Evolutionary conservation across 2,113 vertebrate genomes (phyloP).

Genomic region (Etia nguti): DNA sequence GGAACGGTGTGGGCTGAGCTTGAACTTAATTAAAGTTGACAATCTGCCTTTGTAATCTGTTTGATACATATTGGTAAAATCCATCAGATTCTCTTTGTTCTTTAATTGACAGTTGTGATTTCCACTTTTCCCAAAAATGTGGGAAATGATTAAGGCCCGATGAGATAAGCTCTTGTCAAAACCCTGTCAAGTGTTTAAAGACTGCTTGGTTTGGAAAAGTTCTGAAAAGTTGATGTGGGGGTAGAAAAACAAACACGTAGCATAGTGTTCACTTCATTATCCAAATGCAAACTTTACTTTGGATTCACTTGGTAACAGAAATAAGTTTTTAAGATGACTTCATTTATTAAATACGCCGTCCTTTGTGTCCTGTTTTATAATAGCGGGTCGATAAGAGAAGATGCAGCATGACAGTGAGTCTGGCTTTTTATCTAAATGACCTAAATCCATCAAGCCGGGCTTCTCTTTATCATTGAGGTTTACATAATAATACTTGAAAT

Average conservation of each 20-base stretch:
- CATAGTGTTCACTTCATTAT: not conserved
- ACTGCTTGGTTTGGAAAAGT: not conserved
- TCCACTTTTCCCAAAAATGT: not conserved
- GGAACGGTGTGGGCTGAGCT: slow-evolving; percentile 3
- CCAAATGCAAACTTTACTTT: not conserved
- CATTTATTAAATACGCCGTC: not conserved
- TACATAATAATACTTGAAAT: slow-evolving; percentile 8
- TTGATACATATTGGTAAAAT: slow-evolving; percentile 18
- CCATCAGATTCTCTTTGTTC: slow-evolving; percentile 12
- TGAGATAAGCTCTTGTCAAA: not conserved
- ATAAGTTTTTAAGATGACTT: not conserved
- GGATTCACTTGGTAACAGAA: not conserved
- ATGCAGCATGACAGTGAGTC: not conserved
- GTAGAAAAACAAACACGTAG: not conserved
- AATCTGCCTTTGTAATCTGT: slow-evolving; percentile 11
- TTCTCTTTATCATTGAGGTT: slow-evolving; percentile 3
- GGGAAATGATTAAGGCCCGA: not conserved
- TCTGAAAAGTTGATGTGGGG: not conserved
- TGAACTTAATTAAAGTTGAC: slow-evolving; percentile 14
- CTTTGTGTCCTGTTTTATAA: not conserved
- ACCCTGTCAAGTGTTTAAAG: not conserved
- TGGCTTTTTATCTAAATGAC: slow-evolving; percentile 23
- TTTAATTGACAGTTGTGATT: slow-evolving; percentile 2
- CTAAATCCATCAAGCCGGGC: slow-evolving; percentile 30
- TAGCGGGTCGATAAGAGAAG: not conserved